Evolutionary conservation across 2,113 vertebrate species (phyloP), one percentile per base, ranked within the genome.

Genomic region (Apistogramma diplotaenia): DNA sequence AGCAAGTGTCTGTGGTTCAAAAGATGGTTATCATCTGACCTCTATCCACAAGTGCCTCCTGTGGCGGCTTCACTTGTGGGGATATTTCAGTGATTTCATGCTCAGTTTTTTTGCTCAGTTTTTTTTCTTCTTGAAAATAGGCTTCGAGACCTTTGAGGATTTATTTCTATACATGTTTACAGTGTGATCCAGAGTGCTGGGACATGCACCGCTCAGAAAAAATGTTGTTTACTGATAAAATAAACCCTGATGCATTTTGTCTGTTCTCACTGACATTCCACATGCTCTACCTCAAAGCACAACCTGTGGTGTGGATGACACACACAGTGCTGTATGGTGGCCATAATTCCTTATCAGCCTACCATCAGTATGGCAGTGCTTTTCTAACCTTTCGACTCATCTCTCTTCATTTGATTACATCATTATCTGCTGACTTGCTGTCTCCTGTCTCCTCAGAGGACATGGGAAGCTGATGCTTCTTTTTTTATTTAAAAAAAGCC

Each of bases 181-280:
- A 40, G 43, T 8, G n/a, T 61, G 29, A 74, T 29, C n/a, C 54
- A 23, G 9, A 18, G 35, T 70, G 56, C 70, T 57, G 61, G 76
- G 72, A 79, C 56, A 70, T 49, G 6, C 27, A 70, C 40, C 49
- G 25, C 62, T 70, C 62, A 49, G 43, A 70, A 73, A 81, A 78
- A 87, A 86, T 77, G 29, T 80, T 92, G 89, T 93, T 93, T 89
- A 87, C 84, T 4, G 76, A 78, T 74, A 65, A 79, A 87, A 85
- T 89, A 92, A 92, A 91, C 85, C 13, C 13, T 62, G 79, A 74
- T 87, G 78, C 25, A 76, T 60, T 57, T 74, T 85, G 86, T 89
- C 86, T 79, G 51, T 76, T 82, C 78, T 49, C 27, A 46, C 71
- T 73, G 67, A 85, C 65, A 86, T 87, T 91, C 86, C 79, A 53